Evolutionary conservation across 2,113 vertebrate genomes (phyloP), one percentile per base, ranked within the genome.

Genomic region (Epinephelus moara): DNA sequence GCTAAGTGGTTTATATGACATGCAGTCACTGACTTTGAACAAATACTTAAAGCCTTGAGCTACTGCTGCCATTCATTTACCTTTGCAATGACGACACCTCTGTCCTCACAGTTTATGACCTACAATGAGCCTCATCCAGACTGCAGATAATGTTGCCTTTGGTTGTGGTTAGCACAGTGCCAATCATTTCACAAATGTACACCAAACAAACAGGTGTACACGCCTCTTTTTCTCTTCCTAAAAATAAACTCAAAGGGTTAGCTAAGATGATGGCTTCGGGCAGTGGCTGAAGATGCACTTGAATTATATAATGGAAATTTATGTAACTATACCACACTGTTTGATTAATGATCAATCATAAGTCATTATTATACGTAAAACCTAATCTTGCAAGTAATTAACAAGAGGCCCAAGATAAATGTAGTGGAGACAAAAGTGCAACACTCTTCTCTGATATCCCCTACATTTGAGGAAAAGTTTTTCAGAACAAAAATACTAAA

Each of bases 61-160:
- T 25, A 5, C 47, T 55, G 12, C 37, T 70, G 57, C 5, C 47
- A 81, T 75, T 89, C 45, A 82, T 88, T 88, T 61, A 78, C 72
- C 53, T 1, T 75, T 70, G 7, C 12, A 68, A 75, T 59, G 67
- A 86, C 70, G 78, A 89, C 80, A 87, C 21, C 40, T 61, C 40
- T 49, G 19, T 42, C 3, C 23, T 66, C 2, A 13, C 14, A 59
- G 27, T 84, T 79, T 86, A 73, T 81, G 61, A 76, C 68, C 64
- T 21, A 21, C 57, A 59, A 23, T 42, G 55, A 18, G 45, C 56
- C 23, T 70, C 23, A 40, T 67, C 70, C 60, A 50, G 21, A 70
- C 78, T 61, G 53, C 53, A n/a, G 74, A 50, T 64, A 70, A 21
- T 27, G 19, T 76, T 63, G 81, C 70, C 80, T 59, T 37, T 68